Base-by-base conservation (phyloP, 2,888 invertebrate species). In the Blastobasis lacticolella region DNA sequence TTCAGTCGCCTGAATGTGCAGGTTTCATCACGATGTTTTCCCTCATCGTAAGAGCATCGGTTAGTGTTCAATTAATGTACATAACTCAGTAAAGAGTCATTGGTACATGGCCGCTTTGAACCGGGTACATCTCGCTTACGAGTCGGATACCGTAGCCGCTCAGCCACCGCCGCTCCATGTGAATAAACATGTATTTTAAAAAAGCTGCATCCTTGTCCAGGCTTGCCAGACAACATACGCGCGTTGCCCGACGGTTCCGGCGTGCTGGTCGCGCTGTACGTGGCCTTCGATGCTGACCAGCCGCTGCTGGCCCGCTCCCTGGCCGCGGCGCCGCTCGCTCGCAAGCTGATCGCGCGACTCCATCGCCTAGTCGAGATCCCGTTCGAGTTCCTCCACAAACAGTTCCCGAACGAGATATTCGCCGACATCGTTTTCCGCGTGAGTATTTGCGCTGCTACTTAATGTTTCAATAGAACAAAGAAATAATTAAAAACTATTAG, bases 141-240 rank as follows among this genome's bases (percentile, higher is more conserved):
- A n/a, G n/a, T n/a, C n/a, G n/a, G n/a, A n/a, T n/a, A n/a, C n/a
- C n/a, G n/a, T n/a, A n/a, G n/a, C n/a, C n/a, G n/a, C n/a, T n/a
- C n/a, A n/a, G n/a, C n/a, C n/a, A n/a, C n/a, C n/a, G n/a, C n/a
- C n/a, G n/a, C n/a, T n/a, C n/a, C n/a, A n/a, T 23, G 23, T 23
- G 23, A 3, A 23, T 23, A 23, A 23, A 23, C 23, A 2, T 23
- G 23, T 23, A 23, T 23, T 23, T 2, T 2, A 23, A 23, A 23
- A 23, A 23, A 23, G 3, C 23, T 23, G 23, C 23, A 23, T 23
- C 23, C 23, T 23, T 23, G 23, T 23, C 9, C 67, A 88, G 89
- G 91, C 49, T 55, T 90, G 8, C 93, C 94, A 0, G 95, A 95
- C 78, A 95, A 94, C 62, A 46, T 90, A 10, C 80, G 80, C 10